Conservation (phyloP, 2,113 vertebrate species). For the Myiagra hebetior region DNA sequence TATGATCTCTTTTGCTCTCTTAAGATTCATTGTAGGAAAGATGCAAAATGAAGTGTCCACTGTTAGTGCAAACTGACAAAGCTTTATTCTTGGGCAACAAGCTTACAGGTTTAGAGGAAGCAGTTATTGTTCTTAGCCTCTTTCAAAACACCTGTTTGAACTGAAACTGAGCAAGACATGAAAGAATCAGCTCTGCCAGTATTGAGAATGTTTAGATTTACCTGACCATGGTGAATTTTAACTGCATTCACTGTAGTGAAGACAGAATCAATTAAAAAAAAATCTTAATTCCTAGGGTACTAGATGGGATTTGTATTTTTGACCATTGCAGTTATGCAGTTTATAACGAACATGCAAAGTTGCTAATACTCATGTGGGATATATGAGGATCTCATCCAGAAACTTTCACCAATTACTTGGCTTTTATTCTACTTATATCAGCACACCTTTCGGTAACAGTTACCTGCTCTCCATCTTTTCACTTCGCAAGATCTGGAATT, state of each 20-base stretch:
- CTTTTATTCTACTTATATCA: neutral
- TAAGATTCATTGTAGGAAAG: neutral
- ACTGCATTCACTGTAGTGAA: neutral
- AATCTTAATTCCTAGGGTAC: neutral
- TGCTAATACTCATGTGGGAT: neutral
- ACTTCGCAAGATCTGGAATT: neutral
- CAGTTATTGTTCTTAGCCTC: neutral
- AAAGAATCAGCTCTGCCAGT: neutral
- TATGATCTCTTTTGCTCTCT: neutral
- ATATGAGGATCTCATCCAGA: neutral
- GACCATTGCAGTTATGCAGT: neutral
- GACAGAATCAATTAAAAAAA: neutral
- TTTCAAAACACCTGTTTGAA: neutral
- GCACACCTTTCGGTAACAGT: neutral
- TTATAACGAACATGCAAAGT: neutral
- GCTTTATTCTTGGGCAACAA: neutral
- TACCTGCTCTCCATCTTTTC: neutral
- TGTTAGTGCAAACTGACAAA: neutral
- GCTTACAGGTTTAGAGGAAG: neutral
- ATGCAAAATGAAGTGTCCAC: neutral
- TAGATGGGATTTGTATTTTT: neutral
- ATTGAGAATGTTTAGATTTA: neutral
- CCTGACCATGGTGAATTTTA: neutral
- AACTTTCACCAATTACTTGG: neutral
- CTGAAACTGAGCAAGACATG: neutral